Base-by-base conservation (phyloP, 2,797 vertebrate species). In the Muscicapa comitata region DNA sequence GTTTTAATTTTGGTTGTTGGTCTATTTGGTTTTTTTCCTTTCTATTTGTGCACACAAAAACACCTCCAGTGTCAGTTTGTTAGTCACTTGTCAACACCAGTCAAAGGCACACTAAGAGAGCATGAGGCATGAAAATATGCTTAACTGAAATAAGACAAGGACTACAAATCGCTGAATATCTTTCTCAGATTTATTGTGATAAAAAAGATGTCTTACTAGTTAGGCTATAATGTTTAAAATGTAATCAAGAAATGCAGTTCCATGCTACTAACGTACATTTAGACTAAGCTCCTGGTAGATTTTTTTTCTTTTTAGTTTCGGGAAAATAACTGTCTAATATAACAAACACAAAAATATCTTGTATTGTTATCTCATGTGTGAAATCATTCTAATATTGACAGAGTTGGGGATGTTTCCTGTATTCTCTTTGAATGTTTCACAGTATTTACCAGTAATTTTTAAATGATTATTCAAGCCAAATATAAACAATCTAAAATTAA, bases 211-310 rank as follows among this genome's bases (percentile, higher is more conserved):
- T 28, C 17, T 48, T 53, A 31, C 4, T 50, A 43, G 19, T 28
- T 67, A 71, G 7, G 6, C 8, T 48, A 14, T 28, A 4, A 14
- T 61, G 25, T 50, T 33, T 43, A 72, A 88, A 68, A 47, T 31
- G 5, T 3, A 80, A 23, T 38, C 7, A 84, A 50, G 35, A 78
- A 79, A 73, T 31, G 5, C 7, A 42, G 20, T 65, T 83, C 13
- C 3, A 0, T 54, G n/a, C 4, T 16, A 57, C 16, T 31, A 57
- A 74, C 0, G 0, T 47, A 55, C 6, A 2, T 55, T 67, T 42
- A 71, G 31, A 63, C 7, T 67, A 63, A 45, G 4, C 15, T 73
- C 8, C 38, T 53, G 6, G 31, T 50, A 0, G 0, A 7, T 43
- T 8, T 38, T 42, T 50, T 61, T 50, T n/a, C 2, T 54, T 77